Percentiles rank a stretch among this genome's conserved stretches.
These are phyloP conservation scores for Orthosia cruda DNA, from an alignment of 2,888 invertebrate genomes.

Conservation along the genomic window DNA sequence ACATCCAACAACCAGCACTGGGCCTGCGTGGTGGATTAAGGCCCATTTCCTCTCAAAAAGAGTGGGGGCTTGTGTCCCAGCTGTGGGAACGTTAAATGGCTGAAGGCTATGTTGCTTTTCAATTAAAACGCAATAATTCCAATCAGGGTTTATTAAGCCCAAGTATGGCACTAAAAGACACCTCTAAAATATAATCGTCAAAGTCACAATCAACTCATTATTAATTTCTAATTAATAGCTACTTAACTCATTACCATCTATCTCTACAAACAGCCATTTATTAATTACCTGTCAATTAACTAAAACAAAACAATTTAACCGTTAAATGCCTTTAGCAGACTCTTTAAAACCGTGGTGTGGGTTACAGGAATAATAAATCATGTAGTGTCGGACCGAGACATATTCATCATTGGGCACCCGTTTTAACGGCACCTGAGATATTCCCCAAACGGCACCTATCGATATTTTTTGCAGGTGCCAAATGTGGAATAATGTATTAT, in stretches of 20 bases:
- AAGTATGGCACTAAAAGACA: neutral
- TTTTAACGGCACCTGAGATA: too few species aligned
- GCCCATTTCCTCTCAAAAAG: too few species aligned
- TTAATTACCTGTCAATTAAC: neutral
- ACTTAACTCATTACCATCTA: slow-evolving; percentile 13
- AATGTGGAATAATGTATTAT: too few species aligned
- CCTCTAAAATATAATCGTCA: neutral
- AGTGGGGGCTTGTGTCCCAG: too few species aligned
- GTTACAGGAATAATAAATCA: slow-evolving; percentile 40
- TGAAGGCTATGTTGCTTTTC: neutral
- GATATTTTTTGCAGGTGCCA: too few species aligned
- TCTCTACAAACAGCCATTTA: slow-evolving; percentile 12
- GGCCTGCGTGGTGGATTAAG: too few species aligned
- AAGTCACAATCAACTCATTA: neutral
- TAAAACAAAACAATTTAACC: slow-evolving; percentile 16
- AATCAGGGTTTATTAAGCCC: neutral
- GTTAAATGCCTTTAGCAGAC: slow-evolving; percentile 11
- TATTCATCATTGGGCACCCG: too few species aligned
- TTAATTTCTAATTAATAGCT: neutral
- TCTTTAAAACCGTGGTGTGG: slow-evolving; percentile 6
- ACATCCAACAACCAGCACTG: too few species aligned
- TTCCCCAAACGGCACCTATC: too few species aligned
- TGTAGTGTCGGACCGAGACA: too few species aligned
- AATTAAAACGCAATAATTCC: neutral
- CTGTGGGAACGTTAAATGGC: too few species aligned